Evolutionary conservation across 2,888 invertebrate species (phyloP).

Genomic region (Bellardia bayeri): DNA sequence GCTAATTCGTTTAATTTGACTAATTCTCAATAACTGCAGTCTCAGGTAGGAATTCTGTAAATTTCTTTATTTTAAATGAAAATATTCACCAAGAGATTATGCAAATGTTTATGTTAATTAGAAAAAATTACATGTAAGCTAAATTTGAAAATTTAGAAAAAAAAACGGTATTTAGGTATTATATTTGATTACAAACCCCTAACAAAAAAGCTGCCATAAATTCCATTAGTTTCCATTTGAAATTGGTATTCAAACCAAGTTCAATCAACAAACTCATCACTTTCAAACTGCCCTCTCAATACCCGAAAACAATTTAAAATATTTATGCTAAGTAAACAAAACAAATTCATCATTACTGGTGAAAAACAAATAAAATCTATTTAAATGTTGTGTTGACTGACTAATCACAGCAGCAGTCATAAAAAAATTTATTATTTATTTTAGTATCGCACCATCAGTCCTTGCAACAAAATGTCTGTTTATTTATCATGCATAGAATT

Average conservation of each 20-base stretch:
- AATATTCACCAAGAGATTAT: not conserved
- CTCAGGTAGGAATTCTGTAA: too few relatives aligned
- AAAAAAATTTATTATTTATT: constrained; percentile 15
- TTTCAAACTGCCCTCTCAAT: not conserved
- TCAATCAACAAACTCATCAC: not conserved
- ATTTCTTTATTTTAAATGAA: too few relatives aligned
- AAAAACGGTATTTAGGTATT: too few relatives aligned
- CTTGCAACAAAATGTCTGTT: not conserved
- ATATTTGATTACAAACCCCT: too few relatives aligned
- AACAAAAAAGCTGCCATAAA: too few relatives aligned
- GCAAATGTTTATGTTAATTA: not conserved
- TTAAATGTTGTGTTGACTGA: constrained; percentile 42
- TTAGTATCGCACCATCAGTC: not conserved
- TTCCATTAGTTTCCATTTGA: too few relatives aligned
- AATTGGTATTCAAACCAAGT: not conserved
- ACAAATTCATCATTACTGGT: constrained; percentile 14
- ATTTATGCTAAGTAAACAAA: constrained; percentile 35
- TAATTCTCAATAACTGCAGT: too few relatives aligned
- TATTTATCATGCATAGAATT: constrained; percentile 23
- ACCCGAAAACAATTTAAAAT: constrained; percentile 2
- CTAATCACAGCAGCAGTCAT: constrained; percentile 38
- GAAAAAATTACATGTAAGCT: not conserved
- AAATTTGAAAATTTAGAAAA: too few relatives aligned
- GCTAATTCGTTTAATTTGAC: too few relatives aligned
- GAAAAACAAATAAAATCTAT: constrained; percentile 42